These are phyloP conservation scores for Odontomyia ornata DNA, from an alignment of 2,888 invertebrate species.

Conservation along the genomic window DNA sequence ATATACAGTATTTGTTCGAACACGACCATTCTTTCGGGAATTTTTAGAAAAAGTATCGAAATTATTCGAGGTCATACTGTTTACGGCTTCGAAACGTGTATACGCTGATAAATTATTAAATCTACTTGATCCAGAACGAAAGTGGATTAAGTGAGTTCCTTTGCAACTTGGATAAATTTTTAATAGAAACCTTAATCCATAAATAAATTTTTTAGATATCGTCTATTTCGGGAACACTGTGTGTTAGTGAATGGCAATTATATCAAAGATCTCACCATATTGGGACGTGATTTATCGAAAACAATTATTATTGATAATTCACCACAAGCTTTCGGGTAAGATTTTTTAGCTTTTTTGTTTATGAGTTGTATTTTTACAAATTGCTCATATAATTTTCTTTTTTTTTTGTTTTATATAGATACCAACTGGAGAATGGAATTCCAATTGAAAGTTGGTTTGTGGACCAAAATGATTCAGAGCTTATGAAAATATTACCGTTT, in stretches of 20 bases:
- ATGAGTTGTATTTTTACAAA: not conserved
- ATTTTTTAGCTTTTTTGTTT: slow-evolving; percentile 50
- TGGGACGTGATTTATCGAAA: slow-evolving; percentile 89
- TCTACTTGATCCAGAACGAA: slow-evolving; percentile 86
- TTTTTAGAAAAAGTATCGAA: slow-evolving; percentile 89
- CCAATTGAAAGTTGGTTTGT: slow-evolving; percentile 98
- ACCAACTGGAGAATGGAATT: slow-evolving; percentile 91
- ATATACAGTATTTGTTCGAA: slow-evolving; percentile 86
- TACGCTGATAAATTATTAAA: slow-evolving; percentile 94
- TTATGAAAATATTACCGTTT: slow-evolving; percentile 91
- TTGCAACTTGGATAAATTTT: slow-evolving; percentile 26
- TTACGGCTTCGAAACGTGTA: slow-evolving; percentile 94
- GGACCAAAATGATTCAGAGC: slow-evolving; percentile 86
- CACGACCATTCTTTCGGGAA: slow-evolving; percentile 89
- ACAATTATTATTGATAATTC: slow-evolving; percentile 90
- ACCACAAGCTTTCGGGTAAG: slow-evolving; percentile 86
- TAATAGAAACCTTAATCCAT: not conserved
- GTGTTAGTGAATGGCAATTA: slow-evolving; percentile 95
- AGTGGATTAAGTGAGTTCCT: slow-evolving; percentile 72
- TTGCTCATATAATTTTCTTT: not conserved
- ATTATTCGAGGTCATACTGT: slow-evolving; percentile 90
- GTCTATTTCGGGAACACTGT: slow-evolving; percentile 94
- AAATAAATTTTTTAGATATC: slow-evolving; percentile 64
- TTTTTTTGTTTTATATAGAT: slow-evolving; percentile 53
- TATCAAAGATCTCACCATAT: slow-evolving; percentile 92